phyloP scores from a whole-genome alignment of 1,140 invertebrate species.

The Pteromalus puparum region DNA sequence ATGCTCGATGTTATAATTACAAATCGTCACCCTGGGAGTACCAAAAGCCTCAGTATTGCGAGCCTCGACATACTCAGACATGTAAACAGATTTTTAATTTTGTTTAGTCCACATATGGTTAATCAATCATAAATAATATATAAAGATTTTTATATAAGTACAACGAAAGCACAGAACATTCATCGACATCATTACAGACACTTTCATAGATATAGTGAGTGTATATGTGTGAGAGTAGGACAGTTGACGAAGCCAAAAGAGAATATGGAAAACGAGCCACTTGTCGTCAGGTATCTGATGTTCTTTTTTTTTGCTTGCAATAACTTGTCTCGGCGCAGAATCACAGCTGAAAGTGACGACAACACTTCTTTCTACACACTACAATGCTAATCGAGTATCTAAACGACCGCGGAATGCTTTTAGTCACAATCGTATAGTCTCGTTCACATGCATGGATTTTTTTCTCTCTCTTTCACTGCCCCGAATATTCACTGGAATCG shows the following conservation, averaged over 20 bases:
- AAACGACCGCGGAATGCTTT: neutral
- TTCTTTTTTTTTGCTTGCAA: neutral
- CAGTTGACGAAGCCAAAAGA: neutral
- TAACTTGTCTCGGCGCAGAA: neutral
- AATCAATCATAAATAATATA: constrained; percentile 1
- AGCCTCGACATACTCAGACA: constrained; percentile 57
- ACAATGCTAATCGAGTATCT: neutral
- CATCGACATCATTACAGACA: constrained; percentile 8
- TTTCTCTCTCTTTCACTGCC: neutral
- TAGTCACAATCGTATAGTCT: constrained; percentile 12
- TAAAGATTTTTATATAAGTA: constrained; percentile 32
- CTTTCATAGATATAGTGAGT: neutral
- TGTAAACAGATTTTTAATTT: constrained; percentile 58
- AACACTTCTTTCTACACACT: neutral
- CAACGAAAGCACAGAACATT: constrained; percentile 38
- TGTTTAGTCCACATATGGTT: constrained; percentile 48
- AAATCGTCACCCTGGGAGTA: constrained; percentile 56
- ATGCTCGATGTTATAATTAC: constrained; percentile 50
- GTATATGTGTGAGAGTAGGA: neutral
- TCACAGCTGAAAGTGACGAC: neutral
- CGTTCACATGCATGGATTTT: constrained; percentile 20
- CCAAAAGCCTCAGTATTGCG: constrained; percentile 51
- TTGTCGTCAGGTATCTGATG: neutral
- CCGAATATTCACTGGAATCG: neutral
- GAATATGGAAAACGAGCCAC: neutral